Evolutionary conservation across 2,797 vertebrate genomes (phyloP).

Genomic region (Peromyscus melanophrys): DNA sequence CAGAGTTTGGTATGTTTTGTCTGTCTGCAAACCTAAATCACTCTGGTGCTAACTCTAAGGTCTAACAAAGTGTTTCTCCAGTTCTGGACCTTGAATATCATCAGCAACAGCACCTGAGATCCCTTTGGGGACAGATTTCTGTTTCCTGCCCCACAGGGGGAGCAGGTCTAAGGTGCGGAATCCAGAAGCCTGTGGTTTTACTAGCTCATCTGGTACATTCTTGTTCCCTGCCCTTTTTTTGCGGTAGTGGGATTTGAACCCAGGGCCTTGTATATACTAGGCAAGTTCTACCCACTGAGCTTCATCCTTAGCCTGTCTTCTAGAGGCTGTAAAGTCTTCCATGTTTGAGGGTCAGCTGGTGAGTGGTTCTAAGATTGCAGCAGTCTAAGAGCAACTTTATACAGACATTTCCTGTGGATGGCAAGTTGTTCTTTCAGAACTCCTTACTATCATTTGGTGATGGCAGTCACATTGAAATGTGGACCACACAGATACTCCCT

Average conservation of each 20-base stretch:
- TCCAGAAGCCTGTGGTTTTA: not conserved
- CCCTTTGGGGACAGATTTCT: not conserved
- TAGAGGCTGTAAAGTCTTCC: not conserved
- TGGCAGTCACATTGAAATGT: not conserved
- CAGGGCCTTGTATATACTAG: not conserved
- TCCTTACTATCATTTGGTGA: conserved; percentile 16
- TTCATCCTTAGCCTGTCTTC: not conserved
- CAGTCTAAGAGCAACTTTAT: not conserved
- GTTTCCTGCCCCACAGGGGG: not conserved
- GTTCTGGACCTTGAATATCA: not conserved
- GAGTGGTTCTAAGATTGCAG: not conserved
- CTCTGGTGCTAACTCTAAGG: not conserved
- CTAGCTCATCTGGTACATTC: not conserved
- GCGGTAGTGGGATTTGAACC: not conserved
- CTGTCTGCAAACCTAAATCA: conserved; percentile 13
- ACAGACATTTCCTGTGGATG: not conserved
- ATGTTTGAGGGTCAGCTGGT: not conserved
- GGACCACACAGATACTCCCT: not conserved
- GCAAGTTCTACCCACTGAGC: not conserved
- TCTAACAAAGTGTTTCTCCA: not conserved
- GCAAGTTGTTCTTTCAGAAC: conserved; percentile 19
- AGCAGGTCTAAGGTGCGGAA: not conserved
- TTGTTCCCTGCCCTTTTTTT: not conserved
- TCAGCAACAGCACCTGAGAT: not conserved
- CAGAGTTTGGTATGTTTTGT: not conserved